Evolutionary conservation across 2,797 vertebrate genomes (phyloP).

Genomic region (Euthynnus affinis): DNA sequence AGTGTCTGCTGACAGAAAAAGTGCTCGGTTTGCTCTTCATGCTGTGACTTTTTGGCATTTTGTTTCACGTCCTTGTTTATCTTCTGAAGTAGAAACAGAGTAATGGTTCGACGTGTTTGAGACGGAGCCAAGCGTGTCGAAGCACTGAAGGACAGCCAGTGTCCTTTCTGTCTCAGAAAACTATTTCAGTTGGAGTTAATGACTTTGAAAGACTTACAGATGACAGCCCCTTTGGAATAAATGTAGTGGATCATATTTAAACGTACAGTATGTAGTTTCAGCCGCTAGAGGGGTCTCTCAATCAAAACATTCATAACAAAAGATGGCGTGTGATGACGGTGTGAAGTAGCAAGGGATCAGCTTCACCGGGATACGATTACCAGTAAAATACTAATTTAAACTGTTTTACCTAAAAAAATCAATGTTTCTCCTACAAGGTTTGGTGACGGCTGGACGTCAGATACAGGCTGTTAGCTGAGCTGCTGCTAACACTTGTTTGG

Average conservation of each 20-base stretch:
- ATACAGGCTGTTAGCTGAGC: too few relatives aligned
- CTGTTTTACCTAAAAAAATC: too few relatives aligned
- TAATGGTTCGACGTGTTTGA: conserved; percentile 47
- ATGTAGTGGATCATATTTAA: conserved; percentile 32
- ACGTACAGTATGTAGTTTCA: too few relatives aligned
- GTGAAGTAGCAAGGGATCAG: too few relatives aligned
- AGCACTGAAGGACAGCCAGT: conserved; percentile 70
- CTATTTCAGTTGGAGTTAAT: conserved; percentile 58
- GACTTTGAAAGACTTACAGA: conserved; percentile 53
- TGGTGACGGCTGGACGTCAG: too few relatives aligned
- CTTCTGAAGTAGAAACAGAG: conserved; percentile 49
- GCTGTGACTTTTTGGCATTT: conserved; percentile 54
- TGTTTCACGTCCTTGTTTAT: conserved; percentile 67
- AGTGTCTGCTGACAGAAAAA: conserved; percentile 32
- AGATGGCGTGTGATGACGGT: too few relatives aligned
- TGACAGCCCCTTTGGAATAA: conserved; percentile 25
- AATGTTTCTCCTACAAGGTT: too few relatives aligned
- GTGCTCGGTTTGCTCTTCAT: conserved; percentile 50
- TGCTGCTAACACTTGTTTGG: too few relatives aligned
- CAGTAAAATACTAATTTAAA: too few relatives aligned
- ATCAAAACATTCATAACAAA: too few relatives aligned
- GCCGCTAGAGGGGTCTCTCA: too few relatives aligned
- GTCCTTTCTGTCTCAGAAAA: conserved; percentile 62
- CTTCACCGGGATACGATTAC: too few relatives aligned
- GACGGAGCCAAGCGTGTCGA: conserved; percentile 53